phyloP scores from a whole-genome alignment of 30 jellyfish, hydroid and myxozoan species.

The Cassiopea andromeda region DNA sequence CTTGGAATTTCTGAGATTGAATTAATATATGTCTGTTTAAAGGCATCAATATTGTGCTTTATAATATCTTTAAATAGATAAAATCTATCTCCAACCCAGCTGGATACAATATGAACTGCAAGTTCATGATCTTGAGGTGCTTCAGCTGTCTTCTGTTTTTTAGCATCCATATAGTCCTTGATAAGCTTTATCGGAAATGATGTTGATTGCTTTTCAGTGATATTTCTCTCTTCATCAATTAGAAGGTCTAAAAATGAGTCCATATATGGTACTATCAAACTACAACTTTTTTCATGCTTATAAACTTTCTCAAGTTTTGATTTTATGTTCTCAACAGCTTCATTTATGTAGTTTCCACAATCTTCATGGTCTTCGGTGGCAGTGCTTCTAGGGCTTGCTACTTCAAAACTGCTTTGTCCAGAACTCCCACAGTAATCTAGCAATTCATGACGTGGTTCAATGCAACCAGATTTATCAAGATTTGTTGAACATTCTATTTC shows the following conservation, averaged over 20 bases:
- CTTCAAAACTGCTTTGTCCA: not conserved
- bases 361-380: not conserved
- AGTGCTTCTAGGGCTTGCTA: not conserved
- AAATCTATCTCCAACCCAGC: conserved; percentile 79
- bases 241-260: conserved; percentile 34
- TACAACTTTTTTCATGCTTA: conserved; percentile 28
- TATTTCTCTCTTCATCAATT: conserved; percentile 45
- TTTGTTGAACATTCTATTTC: not conserved
- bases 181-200: conserved; percentile 64
- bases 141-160: not conserved
- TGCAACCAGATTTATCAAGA: not conserved
- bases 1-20: conserved; percentile 62
- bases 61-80: conserved; percentile 37
- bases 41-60: conserved; percentile 35
- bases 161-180: conserved; percentile 61
- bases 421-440: not conserved
- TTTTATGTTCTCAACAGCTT: not conserved
- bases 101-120: conserved; percentile 54
- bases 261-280: conserved; percentile 31
- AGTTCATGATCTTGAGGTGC: conserved; percentile 42
- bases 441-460: not conserved
- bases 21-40: conserved; percentile 52
- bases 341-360: not conserved
- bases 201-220: conserved; percentile 40
- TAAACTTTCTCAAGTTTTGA: not conserved